Conservation (phyloP, 2,888 invertebrate genomes). For the Phytoseiulus persimilis region DNA sequence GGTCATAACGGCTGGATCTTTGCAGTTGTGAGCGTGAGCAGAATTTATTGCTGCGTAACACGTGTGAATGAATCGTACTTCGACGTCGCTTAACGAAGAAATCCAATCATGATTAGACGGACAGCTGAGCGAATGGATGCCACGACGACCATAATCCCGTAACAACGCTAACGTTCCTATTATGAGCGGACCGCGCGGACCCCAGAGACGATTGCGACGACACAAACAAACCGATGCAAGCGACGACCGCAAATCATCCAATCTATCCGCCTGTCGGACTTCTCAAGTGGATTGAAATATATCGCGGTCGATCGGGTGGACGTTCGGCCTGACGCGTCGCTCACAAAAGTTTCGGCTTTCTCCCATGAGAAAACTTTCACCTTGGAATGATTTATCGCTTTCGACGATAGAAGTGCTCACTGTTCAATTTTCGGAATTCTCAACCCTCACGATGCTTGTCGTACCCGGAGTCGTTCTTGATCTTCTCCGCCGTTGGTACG, state of each 20-base stretch:
- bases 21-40: background rate
- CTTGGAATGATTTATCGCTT: background rate
- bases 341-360: background rate
- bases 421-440: background rate
- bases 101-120: background rate
- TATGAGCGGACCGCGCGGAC: background rate
- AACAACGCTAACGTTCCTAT: background rate
- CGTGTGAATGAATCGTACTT: background rate
- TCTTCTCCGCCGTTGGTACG: background rate
- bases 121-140: background rate
- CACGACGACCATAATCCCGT: background rate
- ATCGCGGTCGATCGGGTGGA: background rate
- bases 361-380: slow-evolving; percentile 5
- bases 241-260: background rate
- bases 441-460: too few species aligned
- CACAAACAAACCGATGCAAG: background rate
- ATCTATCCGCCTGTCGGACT: background rate
- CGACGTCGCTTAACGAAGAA: background rate
- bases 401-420: background rate
- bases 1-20: background rate
- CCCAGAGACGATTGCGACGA: background rate
- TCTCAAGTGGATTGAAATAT: background rate
- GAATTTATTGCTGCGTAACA: background rate
- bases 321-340: background rate
- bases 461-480: background rate